Evolutionary conservation across 2,888 invertebrate species (phyloP).

Genomic region (Agapostemon virescens): DNA sequence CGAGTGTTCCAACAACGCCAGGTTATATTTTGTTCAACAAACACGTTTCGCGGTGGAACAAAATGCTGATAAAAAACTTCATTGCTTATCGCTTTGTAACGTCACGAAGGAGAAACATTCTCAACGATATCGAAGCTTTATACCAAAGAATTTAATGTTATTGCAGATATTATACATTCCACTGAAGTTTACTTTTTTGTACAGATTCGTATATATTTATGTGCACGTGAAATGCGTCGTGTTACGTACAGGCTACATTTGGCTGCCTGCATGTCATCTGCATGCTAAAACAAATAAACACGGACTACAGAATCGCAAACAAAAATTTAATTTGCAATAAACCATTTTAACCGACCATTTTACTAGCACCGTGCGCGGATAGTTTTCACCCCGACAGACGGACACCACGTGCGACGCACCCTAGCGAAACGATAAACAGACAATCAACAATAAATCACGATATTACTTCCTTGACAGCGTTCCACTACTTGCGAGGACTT

Average conservation of each 20-base stretch:
- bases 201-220: not conserved
- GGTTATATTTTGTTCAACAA: not conserved
- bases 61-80: not conserved
- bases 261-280: not conserved
- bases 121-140: not conserved
- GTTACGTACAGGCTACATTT: not conserved
- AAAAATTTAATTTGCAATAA: not conserved
- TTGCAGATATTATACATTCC: too few species aligned
- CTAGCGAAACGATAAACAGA: too few species aligned
- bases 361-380: too few species aligned
- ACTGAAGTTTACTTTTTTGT: not conserved
- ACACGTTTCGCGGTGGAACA: not conserved
- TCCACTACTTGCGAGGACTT: too few species aligned
- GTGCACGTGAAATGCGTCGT: not conserved
- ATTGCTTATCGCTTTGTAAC: not conserved
- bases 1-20: not conserved
- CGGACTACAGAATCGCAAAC: not conserved
- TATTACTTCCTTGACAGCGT: too few species aligned
- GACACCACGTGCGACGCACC: too few species aligned
- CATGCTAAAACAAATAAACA: too few species aligned
- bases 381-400: too few species aligned
- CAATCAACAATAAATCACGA: too few species aligned
- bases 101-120: too few species aligned
- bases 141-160: too few species aligned
- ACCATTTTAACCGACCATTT: too few species aligned